A percentile compares a stretch with the other conserved stretches of the same genome.
Conservation (phyloP, 2,113 vertebrate genomes). For the Columbina picui region DNA sequence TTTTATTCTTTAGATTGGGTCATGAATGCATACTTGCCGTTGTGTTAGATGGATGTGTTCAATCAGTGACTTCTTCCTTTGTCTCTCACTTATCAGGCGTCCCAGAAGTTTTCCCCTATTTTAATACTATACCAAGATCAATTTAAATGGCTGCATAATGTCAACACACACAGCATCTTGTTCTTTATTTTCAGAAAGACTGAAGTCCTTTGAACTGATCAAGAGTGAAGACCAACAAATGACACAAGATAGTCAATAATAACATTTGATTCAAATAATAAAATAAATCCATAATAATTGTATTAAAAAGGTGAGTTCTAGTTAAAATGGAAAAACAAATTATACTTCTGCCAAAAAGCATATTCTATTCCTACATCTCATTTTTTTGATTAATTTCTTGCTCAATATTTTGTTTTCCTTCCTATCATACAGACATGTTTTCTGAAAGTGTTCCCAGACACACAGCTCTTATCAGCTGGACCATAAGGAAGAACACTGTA, state of each 20-base stretch:
- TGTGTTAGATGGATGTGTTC: not conserved
- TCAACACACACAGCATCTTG: not conserved
- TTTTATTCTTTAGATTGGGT: not conserved
- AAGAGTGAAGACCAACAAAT: not conserved
- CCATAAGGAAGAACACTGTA: fast-evolving
- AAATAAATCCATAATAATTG: not conserved
- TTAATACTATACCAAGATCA: not conserved
- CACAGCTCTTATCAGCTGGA: not conserved
- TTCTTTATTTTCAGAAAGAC: not conserved
- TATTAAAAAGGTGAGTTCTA: not conserved
- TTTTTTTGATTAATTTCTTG: not conserved
- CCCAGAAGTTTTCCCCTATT: not conserved
- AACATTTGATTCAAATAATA: not conserved
- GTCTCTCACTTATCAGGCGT: not conserved
- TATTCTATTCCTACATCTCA: not conserved
- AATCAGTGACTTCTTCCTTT: not conserved
- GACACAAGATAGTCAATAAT: not conserved
- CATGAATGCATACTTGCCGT: not conserved
- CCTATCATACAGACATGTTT: not conserved
- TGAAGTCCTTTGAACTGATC: not conserved
- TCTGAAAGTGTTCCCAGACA: not conserved
- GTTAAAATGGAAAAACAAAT: not conserved
- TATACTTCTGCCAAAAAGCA: not conserved
- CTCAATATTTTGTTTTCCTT: not conserved
- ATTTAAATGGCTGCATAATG: not conserved